Evolutionary conservation across 2,113 vertebrate genomes (phyloP), one percentile per base, ranked within the genome.

Genomic region (Nerophis lumbriciformis): DNA sequence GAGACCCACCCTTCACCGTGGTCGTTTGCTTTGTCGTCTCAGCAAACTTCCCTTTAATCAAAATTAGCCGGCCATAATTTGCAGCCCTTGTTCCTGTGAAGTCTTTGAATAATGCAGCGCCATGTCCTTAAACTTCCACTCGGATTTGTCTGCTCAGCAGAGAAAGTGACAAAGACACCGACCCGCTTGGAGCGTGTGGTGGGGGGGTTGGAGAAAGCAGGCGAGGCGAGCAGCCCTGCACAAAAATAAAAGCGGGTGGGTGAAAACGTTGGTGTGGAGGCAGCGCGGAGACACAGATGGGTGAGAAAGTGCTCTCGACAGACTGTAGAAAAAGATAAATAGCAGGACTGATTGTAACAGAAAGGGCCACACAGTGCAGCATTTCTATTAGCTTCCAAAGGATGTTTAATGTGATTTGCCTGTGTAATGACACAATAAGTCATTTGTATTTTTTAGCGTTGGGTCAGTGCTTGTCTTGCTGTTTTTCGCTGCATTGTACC

Each of bases 391-490:
- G 48, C 61, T 61, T 77, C 60, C 14, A 13, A 61, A 75, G 68
- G 58, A 68, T 69, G 75, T 66, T 53, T 76, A 69, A 81, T 80
- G 72, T 69, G 56, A 81, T 86, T 84, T 82, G 63, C 68, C 72
- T 71, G 42, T 57, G 62, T 82, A 85, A 85, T 79, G 79, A 83
- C 69, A 86, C 77, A 73, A 45, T 58, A 51, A 63, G 72, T 68
- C 58, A 77, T 84, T 80, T 76, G 60, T 84, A 68, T 80, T 75
- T 74, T 77, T 78, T 36, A 1, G 19, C 52, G 44, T 68, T 57
- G 49, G 59, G 61, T 73, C 35, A 61, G 61, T 58, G 49, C 70
- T 77, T 19, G 45, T 72, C 66, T 66, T 72, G 65, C 65, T 69
- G 71, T 74, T 74, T 73, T 65, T 60, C 76, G 48, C 49, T 53